Evolutionary conservation across 2,797 vertebrate genomes (phyloP).

Genomic region (Lacerta agilis): DNA sequence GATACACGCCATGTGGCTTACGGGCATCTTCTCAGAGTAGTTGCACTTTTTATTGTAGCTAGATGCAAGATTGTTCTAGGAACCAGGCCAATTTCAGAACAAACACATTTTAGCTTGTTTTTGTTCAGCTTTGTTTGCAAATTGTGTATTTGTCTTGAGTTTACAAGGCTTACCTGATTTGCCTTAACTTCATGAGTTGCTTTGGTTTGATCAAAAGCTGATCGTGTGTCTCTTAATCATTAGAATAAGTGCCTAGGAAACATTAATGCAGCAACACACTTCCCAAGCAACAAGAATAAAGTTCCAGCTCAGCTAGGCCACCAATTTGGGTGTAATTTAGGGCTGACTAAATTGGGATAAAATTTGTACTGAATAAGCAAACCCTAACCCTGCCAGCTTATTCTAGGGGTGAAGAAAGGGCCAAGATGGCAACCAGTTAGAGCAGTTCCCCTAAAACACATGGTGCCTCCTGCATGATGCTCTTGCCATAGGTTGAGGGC

Average conservation of each 20-base stretch:
- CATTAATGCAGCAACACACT: background rate
- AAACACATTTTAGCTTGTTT: background rate
- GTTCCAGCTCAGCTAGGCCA: background rate
- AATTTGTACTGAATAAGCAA: background rate
- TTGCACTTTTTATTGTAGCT: slow-evolving; percentile 7
- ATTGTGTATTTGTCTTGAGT: background rate
- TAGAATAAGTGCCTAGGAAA: background rate
- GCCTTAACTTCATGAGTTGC: background rate
- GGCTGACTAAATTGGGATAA: background rate
- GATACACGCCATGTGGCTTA: fast-evolving
- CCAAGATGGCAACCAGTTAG: background rate
- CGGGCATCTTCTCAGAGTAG: background rate
- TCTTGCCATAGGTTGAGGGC: background rate
- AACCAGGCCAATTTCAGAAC: slow-evolving; percentile 4
- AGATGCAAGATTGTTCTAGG: background rate
- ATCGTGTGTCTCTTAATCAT: background rate
- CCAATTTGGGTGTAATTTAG: background rate
- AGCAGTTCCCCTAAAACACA: background rate
- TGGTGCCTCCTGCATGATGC: background rate
- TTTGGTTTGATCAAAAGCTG: background rate
- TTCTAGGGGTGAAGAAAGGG: background rate
- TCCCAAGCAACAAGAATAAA: background rate
- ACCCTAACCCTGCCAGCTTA: background rate
- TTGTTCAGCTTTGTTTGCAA: slow-evolving; percentile 21
- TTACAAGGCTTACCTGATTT: slow-evolving; percentile 1